Evolutionary conservation across 2,113 vertebrate species (phyloP).

Genomic region (Odontesthes bonariensis): DNA sequence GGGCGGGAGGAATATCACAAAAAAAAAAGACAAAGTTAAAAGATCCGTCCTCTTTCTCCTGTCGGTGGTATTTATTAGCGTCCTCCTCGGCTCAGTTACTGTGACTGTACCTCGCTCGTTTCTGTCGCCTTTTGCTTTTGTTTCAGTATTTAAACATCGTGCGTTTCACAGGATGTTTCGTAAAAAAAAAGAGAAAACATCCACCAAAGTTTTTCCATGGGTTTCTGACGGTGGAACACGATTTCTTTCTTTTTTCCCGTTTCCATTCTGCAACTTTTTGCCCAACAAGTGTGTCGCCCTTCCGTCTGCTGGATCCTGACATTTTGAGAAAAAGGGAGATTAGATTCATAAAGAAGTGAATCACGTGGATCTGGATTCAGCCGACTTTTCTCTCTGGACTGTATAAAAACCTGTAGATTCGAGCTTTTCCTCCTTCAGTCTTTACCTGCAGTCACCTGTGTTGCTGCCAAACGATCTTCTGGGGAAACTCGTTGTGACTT

Average conservation of each 20-base stretch:
- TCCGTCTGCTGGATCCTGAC: constrained; percentile 20
- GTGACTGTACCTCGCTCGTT: constrained; percentile 65
- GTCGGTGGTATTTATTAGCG: constrained; percentile 69
- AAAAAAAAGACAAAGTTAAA: constrained; percentile 39
- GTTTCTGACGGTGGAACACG: no score
- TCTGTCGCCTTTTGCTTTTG: constrained; percentile 9
- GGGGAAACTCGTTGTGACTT: constrained; percentile 2
- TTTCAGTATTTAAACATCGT: constrained; percentile 10
- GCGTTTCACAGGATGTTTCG: constrained; percentile 15
- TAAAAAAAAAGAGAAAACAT: constrained; percentile 10
- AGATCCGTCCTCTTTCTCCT: constrained; percentile 51
- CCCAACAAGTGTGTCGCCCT: not conserved
- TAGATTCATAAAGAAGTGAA: not conserved
- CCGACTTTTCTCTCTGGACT: constrained; percentile 36
- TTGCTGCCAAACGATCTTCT: constrained; percentile 54
- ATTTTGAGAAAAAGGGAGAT: not conserved
- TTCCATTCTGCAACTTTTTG: not conserved
- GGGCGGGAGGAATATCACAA: constrained; percentile 43
- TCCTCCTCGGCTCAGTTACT: constrained; percentile 62
- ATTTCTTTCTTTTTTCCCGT: not conserved
- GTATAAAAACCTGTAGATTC: constrained; percentile 29
- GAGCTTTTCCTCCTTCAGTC: constrained; percentile 34
- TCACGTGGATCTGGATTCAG: constrained; percentile 15
- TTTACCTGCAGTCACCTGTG: constrained; percentile 11
- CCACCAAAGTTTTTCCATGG: constrained; percentile 58